Evolutionary conservation across 1,140 invertebrate genomes (phyloP), one percentile per base, ranked within the genome.

Genomic region (Polypedilum vanderplanki): DNA sequence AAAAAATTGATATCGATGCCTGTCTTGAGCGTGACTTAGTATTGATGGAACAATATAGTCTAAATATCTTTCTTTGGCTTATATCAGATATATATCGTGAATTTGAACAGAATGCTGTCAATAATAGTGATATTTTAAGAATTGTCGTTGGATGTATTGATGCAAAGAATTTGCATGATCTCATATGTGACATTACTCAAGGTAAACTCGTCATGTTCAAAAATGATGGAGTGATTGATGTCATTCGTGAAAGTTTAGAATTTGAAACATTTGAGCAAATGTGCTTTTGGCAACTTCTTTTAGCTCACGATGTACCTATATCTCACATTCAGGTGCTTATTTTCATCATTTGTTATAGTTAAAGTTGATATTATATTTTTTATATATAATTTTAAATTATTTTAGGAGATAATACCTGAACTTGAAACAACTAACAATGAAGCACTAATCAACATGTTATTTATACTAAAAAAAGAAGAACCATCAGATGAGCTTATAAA

Each of bases 241-340:
- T 93, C 80, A 80, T 93, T 79, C 93, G 90, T 77, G 90, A 91
- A 10, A 98, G 93, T 80, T 85, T 98, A 74, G 88, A 89, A 75
- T 99, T 96, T 95, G 96, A 98, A 82, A 97, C 95, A 1, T 95
- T 97, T 78, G 97, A 98, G 82, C 97, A 99, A 80, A 93, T 94
- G 80, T 98, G 95, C 81, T 87, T 98, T 8, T 99, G 97, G 97
- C 95, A 98, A 84, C 85, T 99, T 41, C 88, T 98, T 57, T 89
- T 91, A 77, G 95, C 95, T 65, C 96, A 98, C 80, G 93, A 96
- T 81, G 93, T 98, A 79, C 90, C 93, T 10, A 88, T 97, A 7
- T 93, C 97, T 79, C 90, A 92, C 79, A 89, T 98, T 74, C 85
- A 98, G 81, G 93, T 96, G 40, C 12, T 74, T 74, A 3, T 20